Conservation (phyloP, 2,113 vertebrate genomes). For the Varanus komodoensis region DNA sequence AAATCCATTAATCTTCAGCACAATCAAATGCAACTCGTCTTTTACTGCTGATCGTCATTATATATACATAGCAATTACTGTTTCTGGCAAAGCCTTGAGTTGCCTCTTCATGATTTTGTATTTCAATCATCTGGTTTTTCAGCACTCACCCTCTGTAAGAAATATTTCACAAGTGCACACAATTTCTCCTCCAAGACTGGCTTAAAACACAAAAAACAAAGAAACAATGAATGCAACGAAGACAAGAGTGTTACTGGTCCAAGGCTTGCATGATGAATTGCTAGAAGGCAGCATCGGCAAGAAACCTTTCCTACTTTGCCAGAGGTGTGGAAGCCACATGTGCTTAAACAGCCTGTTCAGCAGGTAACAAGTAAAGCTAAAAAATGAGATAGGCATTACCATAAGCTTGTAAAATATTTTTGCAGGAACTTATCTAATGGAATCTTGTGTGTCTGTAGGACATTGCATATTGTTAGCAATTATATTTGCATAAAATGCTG, state of each 20-base stretch:
- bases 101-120: conserved; percentile 60
- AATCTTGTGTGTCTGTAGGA: not conserved
- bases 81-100: conserved; percentile 68
- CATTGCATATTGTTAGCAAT: no score
- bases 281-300: conserved; percentile 52
- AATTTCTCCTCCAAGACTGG: conserved; percentile 61
- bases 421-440: not conserved
- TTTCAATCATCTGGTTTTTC: conserved; percentile 71
- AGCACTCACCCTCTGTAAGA: conserved; percentile 59
- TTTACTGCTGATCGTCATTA: conserved; percentile 64
- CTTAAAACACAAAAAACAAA: not conserved
- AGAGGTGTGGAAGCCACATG: not conserved
- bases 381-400: not conserved
- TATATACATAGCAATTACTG: conserved; percentile 73
- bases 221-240: conserved; percentile 71
- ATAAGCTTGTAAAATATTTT: not conserved
- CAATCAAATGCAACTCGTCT: conserved; percentile 63
- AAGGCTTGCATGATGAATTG: conserved; percentile 67
- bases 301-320: not conserved
- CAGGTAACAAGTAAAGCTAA: not conserved
- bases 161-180: conserved; percentile 69
- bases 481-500: not conserved
- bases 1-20: conserved; percentile 66
- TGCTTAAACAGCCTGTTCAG: not conserved
- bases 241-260: conserved; percentile 68